Evolutionary conservation across 1,140 invertebrate genomes (phyloP), one percentile per base, ranked within the genome.

Genomic region (Drosophila nebulosa): DNA sequence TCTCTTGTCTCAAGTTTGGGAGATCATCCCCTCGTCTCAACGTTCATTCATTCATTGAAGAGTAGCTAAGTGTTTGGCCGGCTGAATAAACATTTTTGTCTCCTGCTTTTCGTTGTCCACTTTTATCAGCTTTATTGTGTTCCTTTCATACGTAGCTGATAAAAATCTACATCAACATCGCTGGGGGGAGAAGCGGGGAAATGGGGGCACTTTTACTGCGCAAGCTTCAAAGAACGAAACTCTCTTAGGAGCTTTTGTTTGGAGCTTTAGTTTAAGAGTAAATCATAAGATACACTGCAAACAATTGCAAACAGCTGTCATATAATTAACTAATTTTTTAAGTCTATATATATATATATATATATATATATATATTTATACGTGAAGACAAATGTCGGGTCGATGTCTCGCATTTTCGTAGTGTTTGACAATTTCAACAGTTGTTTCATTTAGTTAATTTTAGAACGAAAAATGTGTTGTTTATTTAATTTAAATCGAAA

Each of bases 41-140:
- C 16, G 14, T 42, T 42, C 39, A 46, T 42, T 42, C 39, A 42
- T 46, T 46, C 39, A 46, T 46, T 18, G 10, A 18, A 46, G 16
- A 46, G n/a, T 10, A 21, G 39, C 39, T 46, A 9, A n/a, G n/a
- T n/a, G n/a, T n/a, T n/a, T 10, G 16, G 18, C 39, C 39, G 39
- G 60, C 65, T 69, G 39, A 26, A 53, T 46, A 59, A 57, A 79
- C 73, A 58, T 69, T 74, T 74, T 66, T 35, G 18, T 50, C 21
- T 39, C n/a, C 14, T 69, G 50, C 60, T 76, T 55, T 76, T 78
- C 36, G 27, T 35, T 5, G 16, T 64, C 16, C 46, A 50, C n/a
- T 24, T 78, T 78, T 76, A 79, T 85, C 76, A 69, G 64, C 62
- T 84, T 84, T 84, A 84, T 79, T 81, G 65, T 81, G 79, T 62